Percentiles rank a stretch among this genome's conserved stretches.
Conservation (phyloP, 1,140 invertebrate species). For the Asbolus verrucosus region DNA sequence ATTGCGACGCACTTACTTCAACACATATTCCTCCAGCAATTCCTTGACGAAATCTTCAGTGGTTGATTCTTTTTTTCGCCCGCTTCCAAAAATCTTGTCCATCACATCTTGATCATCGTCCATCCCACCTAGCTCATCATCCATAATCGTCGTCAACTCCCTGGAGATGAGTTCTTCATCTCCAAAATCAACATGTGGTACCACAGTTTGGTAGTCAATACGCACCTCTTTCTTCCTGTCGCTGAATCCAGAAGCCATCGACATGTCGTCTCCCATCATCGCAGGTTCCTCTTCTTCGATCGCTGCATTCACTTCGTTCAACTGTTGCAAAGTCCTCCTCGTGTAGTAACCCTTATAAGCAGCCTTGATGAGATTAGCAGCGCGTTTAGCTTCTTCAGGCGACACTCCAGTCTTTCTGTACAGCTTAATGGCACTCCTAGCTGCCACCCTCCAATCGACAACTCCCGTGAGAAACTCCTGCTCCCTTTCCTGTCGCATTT, state of each 20-base stretch:
- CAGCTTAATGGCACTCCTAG: slow-evolving; percentile 65
- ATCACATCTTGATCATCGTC: neutral
- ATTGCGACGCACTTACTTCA: too few species aligned
- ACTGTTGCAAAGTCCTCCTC: neutral
- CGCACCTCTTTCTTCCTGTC: slow-evolving; percentile 18
- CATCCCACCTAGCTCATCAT: neutral
- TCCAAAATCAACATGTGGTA: slow-evolving; percentile 31
- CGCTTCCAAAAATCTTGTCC: neutral
- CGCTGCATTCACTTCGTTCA: too few species aligned
- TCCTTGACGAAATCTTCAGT: slow-evolving; percentile 1
- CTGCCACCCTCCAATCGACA: slow-evolving; percentile 67
- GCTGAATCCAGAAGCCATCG: too few species aligned
- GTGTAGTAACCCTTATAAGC: slow-evolving; percentile 41
- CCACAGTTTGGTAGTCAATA: slow-evolving; percentile 12
- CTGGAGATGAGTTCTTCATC: slow-evolving; percentile 6
- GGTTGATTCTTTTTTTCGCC: too few species aligned
- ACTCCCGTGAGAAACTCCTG: slow-evolving; percentile 58
- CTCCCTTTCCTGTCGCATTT: slow-evolving; percentile 57
- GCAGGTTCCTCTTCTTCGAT: too few species aligned
- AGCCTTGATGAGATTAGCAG: slow-evolving; percentile 65
- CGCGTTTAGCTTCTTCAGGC: slow-evolving; percentile 64
- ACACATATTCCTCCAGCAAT: too few species aligned
- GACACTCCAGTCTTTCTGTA: slow-evolving; percentile 65
- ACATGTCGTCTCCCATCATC: too few species aligned
- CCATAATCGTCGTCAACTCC: neutral